These are phyloP conservation scores for Myrmecophaga tridactyla DNA, from an alignment of 2,113 vertebrate species.

Conservation along the genomic window DNA sequence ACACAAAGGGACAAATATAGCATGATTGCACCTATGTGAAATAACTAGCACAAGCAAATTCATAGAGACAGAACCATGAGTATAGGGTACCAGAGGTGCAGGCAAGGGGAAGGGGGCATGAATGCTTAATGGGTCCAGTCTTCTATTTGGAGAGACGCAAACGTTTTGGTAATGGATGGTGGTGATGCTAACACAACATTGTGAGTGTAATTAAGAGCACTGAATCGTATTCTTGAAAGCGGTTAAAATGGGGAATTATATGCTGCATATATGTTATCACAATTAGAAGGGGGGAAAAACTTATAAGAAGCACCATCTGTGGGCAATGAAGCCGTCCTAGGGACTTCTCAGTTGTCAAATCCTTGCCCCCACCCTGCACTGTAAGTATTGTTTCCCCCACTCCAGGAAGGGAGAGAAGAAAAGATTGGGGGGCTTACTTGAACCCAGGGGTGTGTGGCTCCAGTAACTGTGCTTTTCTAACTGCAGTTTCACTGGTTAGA, in stretches of 20 bases:
- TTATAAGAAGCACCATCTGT: background rate
- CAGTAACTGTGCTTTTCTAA: background rate
- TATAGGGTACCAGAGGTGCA: background rate
- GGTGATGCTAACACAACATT: too few relatives aligned
- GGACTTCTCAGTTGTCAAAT: background rate
- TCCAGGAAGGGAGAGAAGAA: background rate
- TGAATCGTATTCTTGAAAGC: background rate
- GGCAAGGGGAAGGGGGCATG: too few relatives aligned
- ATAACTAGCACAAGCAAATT: background rate
- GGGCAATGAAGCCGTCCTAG: background rate
- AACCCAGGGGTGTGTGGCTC: background rate
- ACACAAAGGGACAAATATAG: background rate
- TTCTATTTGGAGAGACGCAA: background rate
- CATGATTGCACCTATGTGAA: background rate
- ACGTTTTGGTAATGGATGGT: background rate
- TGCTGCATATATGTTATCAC: background rate
- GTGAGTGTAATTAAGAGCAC: background rate
- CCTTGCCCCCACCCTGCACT: background rate
- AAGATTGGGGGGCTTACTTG: background rate
- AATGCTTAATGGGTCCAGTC: background rate
- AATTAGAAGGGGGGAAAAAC: background rate
- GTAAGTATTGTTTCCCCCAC: background rate
- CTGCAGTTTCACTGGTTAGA: too few relatives aligned
- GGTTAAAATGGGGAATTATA: background rate
- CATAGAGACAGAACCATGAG: background rate